These are phyloP conservation scores for Polypedilum vanderplanki DNA, from an alignment of 1,140 invertebrate species.

Conservation along the genomic window DNA sequence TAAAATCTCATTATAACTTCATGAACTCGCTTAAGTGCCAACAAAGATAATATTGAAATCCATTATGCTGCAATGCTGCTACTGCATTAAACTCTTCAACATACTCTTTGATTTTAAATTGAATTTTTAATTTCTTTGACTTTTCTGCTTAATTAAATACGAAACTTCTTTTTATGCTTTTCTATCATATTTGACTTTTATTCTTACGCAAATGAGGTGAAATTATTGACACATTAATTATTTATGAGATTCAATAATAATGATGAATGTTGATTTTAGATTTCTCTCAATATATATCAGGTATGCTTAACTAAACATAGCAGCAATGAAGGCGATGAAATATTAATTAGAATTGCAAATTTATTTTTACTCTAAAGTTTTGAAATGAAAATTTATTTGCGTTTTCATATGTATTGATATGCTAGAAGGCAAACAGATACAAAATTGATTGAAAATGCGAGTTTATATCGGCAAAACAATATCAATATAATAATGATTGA, in stretches of 20 bases:
- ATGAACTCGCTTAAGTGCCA: not conserved
- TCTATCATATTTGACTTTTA: not conserved
- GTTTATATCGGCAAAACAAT: too few species aligned
- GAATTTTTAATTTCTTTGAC: not conserved
- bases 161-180: not conserved
- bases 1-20: conserved; percentile 7
- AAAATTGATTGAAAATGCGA: too few species aligned
- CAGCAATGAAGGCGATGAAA: too few species aligned
- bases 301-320: too few species aligned
- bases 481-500: too few species aligned
- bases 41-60: not conserved
- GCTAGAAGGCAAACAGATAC: too few species aligned
- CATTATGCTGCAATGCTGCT: not conserved
- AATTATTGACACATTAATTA: conserved; percentile 19
- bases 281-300: too few species aligned
- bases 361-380: too few species aligned
- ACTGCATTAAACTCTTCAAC: too few species aligned
- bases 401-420: too few species aligned
- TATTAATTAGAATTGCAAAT: too few species aligned
- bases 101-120: not conserved
- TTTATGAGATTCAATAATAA: conserved; percentile 5
- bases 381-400: too few species aligned
- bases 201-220: not conserved
- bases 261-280: not conserved
- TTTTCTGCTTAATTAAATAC: not conserved